Conservation (phyloP, 2,888 invertebrate genomes). For the Lamproptera curius region DNA sequence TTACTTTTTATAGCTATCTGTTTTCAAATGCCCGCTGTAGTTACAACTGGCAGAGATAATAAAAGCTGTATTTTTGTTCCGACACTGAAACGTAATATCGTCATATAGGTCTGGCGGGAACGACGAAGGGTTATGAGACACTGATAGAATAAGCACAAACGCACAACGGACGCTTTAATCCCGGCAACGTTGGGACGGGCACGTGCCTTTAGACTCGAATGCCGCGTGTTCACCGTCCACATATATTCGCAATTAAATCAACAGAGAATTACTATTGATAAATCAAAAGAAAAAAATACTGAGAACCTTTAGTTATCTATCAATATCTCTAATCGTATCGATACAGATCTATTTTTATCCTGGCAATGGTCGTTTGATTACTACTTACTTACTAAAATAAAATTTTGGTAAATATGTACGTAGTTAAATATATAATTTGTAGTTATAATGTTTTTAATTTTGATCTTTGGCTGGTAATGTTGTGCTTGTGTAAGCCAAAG, state of each 20-base stretch:
- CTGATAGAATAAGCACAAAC: slow-evolving; percentile 53
- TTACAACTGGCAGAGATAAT: slow-evolving; percentile 2
- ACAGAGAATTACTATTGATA: slow-evolving; percentile 1
- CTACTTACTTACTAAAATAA: no score
- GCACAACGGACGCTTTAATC: slow-evolving; percentile 62
- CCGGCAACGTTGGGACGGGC: slow-evolving; percentile 47
- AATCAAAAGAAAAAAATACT: no score
- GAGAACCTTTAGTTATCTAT: no score
- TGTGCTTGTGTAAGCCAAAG: no score
- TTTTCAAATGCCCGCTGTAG: slow-evolving; percentile 16
- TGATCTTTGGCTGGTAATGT: no score
- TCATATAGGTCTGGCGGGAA: no score
- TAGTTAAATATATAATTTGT: no score
- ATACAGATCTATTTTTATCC: no score
- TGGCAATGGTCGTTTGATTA: no score
- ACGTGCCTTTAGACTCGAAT: slow-evolving; percentile 55
- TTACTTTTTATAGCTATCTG: slow-evolving; percentile 23
- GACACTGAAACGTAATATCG: slow-evolving; percentile 38
- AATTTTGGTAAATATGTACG: no score
- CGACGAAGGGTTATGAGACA: slow-evolving; percentile 50
- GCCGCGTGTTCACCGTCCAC: slow-evolving; percentile 59
- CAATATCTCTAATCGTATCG: no score
- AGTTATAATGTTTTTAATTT: no score
- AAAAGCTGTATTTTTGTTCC: slow-evolving; percentile 1
- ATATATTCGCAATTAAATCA: slow-evolving; percentile 38